phyloP scores from a whole-genome alignment of 2,797 vertebrate genomes.

The Lepidocolaptes lacrymiger region DNA sequence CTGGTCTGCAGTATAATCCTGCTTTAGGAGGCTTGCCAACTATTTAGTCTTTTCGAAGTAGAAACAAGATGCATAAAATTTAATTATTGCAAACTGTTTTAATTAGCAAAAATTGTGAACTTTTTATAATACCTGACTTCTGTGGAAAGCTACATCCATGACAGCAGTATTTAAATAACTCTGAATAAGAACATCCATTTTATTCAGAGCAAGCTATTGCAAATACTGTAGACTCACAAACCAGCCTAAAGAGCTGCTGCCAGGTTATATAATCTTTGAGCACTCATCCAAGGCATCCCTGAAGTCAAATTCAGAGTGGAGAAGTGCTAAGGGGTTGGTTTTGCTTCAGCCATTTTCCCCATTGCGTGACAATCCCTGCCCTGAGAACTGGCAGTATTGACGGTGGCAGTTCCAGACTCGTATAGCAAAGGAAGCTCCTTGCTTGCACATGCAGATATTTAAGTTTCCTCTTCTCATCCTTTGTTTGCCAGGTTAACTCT shows the following conservation, averaged over 20 bases:
- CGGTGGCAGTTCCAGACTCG: not conserved
- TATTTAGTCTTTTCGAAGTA: slow-evolving; percentile 39
- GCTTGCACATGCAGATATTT: not conserved
- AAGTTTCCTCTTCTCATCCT: not conserved
- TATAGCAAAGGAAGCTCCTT: not conserved
- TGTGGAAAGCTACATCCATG: not conserved
- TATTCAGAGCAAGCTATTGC: not conserved
- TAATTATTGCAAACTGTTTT: slow-evolving; percentile 17
- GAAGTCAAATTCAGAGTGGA: slow-evolving; percentile 8
- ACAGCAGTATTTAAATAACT: not conserved
- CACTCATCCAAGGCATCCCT: slow-evolving; percentile 27
- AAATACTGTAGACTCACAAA: not conserved
- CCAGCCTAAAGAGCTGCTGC: slow-evolving; percentile 34
- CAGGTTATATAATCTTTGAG: slow-evolving; percentile 39
- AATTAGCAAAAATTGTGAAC: not conserved
- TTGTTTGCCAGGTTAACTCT: not conserved
- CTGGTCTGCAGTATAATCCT: slow-evolving; percentile 66
- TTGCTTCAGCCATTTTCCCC: not conserved
- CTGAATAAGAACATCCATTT: not conserved
- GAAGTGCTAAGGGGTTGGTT: not conserved
- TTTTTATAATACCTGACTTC: not conserved
- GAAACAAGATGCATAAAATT: not conserved
- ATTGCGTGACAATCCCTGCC: not conserved
- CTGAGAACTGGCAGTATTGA: not conserved
- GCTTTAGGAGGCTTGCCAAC: slow-evolving; percentile 54